phyloP scores from a whole-genome alignment of 1,140 invertebrate genomes.

The Drosophila lini region DNA sequence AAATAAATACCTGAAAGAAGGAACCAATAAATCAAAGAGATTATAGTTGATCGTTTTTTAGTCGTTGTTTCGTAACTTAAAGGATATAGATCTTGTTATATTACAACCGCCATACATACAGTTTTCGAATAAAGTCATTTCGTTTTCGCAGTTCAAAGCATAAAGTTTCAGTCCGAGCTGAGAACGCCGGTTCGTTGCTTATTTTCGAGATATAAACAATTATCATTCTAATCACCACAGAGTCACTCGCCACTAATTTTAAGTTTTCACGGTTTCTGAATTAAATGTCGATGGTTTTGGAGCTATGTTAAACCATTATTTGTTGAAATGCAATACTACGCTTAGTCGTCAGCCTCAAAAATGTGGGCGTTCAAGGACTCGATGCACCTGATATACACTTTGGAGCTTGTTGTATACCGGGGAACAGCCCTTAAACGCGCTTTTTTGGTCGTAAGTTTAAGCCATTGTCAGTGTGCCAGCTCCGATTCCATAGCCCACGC shows the following conservation, averaged over 20 bases:
- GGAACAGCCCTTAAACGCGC: conserved; percentile 10
- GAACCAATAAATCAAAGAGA: conserved; percentile 11
- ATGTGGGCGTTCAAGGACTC: conserved; percentile 25
- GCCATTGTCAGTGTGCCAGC: conserved; percentile 93
- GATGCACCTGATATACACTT: background rate
- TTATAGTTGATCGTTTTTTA: conserved; percentile 25
- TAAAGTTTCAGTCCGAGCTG: conserved; percentile 21
- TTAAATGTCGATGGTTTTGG: conserved; percentile 34
- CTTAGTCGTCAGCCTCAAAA: conserved; percentile 32
- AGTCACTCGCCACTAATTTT: conserved; percentile 11
- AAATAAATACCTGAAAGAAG: conserved; percentile 27
- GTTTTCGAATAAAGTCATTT: conserved; percentile 14
- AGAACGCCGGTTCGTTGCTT: conserved; percentile 30
- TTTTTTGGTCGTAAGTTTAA: conserved; percentile 37
- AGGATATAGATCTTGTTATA: conserved; percentile 1
- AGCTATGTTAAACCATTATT: conserved; percentile 13
- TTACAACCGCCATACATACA: conserved; percentile 25
- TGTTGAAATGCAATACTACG: conserved; percentile 36
- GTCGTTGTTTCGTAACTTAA: conserved; percentile 34
- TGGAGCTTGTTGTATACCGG: conserved; percentile 20
- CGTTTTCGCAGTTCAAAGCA: conserved; percentile 20
- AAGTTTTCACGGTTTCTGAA: background rate
- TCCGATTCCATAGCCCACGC: conserved; percentile 95
- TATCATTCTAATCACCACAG: conserved; percentile 22
- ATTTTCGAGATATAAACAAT: conserved; percentile 4